Base-by-base conservation (phyloP, 2,113 vertebrate genomes). In the Saccopteryx leptura region DNA sequence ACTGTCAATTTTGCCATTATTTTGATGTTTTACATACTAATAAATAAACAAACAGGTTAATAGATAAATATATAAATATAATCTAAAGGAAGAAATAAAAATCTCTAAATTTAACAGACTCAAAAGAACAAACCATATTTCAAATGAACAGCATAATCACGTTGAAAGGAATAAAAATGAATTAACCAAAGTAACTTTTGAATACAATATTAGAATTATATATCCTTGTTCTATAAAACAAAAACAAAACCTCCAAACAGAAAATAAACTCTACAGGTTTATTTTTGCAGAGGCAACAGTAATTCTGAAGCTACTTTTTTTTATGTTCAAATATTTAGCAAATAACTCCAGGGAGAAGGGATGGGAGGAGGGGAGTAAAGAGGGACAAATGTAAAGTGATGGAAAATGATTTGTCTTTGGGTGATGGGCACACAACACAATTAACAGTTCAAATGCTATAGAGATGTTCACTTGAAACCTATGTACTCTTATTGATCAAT, bases 91-190 rank as follows among this genome's bases (percentile, higher is more conserved):
- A 23, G 14, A 8, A 6, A 61, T n/a, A 54, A 58, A 91, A 81
- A 54, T 54, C 7, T 61, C 14, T 56, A 79, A 82, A 86, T 33
- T 79, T 26, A 86, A 68, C 3, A 85, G 2, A 74, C 18, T 65
- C 39, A 52, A 83, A 50, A 78, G 46, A 91, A 15, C 11, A 76
- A 76, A 18, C 0, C 1, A 31, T 68, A 58, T 39, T 50, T 72
- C 56, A 93, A 95, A 81, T 88, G 9, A 83, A 80, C 19, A 90
- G 78, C 1, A 74, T 39, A 26, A 61, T n/a, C 19, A 90, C 10
- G 60, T 4, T 92, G 13, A 80, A 48, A 3, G 0, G 15, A n/a
- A 84, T 80, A 19, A 61, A 87, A 91, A 93, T 31, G 14, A 52
- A 69, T 46, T 31, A 87, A 79, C 60, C 9, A 9, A 94, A 52